These are phyloP conservation scores for Pipistrellus pygmaeus DNA, from an alignment of 2,797 vertebrate genomes.

Conservation along the genomic window DNA sequence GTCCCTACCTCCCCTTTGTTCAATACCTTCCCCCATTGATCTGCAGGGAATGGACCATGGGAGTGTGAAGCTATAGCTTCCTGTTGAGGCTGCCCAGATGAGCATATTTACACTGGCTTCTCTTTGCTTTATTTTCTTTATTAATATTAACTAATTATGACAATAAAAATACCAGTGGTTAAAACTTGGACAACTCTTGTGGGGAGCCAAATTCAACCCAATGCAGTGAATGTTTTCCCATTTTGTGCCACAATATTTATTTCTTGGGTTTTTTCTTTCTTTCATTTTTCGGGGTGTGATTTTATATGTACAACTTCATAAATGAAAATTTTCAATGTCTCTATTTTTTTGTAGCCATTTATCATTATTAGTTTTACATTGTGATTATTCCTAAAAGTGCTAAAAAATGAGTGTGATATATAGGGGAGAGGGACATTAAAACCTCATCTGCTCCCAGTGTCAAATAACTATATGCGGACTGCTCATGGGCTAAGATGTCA, in stretches of 20 bases:
- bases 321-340: not conserved
- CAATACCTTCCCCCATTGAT: too few relatives aligned
- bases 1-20: too few relatives aligned
- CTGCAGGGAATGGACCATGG: too few relatives aligned
- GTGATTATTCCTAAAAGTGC: not conserved
- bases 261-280: not conserved
- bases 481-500: not conserved
- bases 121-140: too few relatives aligned
- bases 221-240: not conserved
- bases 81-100: too few relatives aligned
- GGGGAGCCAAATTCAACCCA: not conserved
- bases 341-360: not conserved
- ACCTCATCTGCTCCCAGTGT: not conserved
- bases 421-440: not conserved
- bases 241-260: not conserved
- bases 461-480: not conserved
- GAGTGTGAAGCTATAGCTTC: too few relatives aligned
- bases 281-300: not conserved
- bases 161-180: not conserved
- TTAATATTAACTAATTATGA: too few relatives aligned
- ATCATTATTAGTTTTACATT: not conserved
- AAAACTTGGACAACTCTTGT: not conserved
- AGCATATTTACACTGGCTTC: too few relatives aligned
- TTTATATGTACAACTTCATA: conserved; percentile 11
- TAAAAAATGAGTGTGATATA: not conserved